Conservation (phyloP, 2,888 invertebrate species). For the Anticlea derivata region DNA sequence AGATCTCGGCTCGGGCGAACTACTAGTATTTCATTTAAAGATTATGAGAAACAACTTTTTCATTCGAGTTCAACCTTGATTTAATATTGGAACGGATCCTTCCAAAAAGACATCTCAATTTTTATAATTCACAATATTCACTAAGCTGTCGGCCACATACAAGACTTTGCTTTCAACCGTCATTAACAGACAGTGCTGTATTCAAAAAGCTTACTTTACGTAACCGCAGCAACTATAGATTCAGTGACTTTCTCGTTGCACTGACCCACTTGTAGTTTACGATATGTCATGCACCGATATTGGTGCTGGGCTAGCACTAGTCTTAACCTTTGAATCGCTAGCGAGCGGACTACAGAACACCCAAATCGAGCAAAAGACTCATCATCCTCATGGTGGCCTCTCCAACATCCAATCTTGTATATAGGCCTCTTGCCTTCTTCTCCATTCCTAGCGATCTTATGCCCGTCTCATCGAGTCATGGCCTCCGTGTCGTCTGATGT, state of each 20-base stretch:
- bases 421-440: no score
- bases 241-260: conserved; percentile 32
- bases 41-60: conserved; percentile 3
- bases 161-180: conserved; percentile 8
- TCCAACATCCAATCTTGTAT: no score
- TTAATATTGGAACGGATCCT: conserved; percentile 1
- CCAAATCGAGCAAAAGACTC: no score
- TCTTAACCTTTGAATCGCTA: neutral
- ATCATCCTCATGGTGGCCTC: no score
- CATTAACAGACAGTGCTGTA: conserved; percentile 11
- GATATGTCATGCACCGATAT: conserved; percentile 32
- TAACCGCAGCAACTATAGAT: conserved; percentile 14
- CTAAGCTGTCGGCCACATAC: conserved; percentile 3
- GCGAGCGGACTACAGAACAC: no score
- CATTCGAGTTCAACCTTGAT: conserved; percentile 1
- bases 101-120: conserved; percentile 8
- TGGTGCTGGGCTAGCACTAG: neutral
- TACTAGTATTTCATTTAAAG: neutral
- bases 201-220: conserved; percentile 21
- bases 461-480: no score
- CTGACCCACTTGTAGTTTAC: conserved; percentile 30
- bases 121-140: neutral
- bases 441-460: no score
- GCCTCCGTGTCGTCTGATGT: no score
- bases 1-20: no score